Conservation (phyloP, 2,888 invertebrate genomes). For the Drosophila macrospina region DNA sequence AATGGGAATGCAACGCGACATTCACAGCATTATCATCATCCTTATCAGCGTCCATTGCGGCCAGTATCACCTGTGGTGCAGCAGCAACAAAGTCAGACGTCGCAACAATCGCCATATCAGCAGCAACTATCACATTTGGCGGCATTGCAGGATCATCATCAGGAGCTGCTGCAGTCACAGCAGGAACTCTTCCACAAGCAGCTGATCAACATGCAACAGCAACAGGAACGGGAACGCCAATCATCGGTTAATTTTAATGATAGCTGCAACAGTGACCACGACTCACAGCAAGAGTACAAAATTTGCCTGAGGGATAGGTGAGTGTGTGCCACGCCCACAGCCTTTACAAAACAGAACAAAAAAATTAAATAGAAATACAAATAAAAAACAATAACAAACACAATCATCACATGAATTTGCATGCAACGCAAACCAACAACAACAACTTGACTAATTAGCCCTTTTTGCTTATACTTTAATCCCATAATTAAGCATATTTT, state of each 20-base stretch:
- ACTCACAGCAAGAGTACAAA: constrained; percentile 82
- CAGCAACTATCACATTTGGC: constrained; percentile 67
- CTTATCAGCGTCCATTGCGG: constrained; percentile 69
- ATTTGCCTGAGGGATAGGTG: constrained; percentile 85
- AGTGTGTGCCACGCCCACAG: constrained; percentile 77
- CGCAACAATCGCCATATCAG: constrained; percentile 65
- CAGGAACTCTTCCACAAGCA: constrained; percentile 82
- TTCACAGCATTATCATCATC: constrained; percentile 65
- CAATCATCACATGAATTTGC: not conserved
- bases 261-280: constrained; percentile 68
- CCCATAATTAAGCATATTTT: constrained; percentile 13
- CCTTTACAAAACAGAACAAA: not conserved
- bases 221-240: constrained; percentile 48
- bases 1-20: constrained; percentile 42
- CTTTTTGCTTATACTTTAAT: constrained; percentile 18
- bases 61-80: constrained; percentile 50
- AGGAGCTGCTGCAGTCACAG: constrained; percentile 70
- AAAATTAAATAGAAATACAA: too few relatives aligned
- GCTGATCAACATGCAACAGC: constrained; percentile 71
- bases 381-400: too few relatives aligned
- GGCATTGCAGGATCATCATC: constrained; percentile 71
- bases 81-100: constrained; percentile 38
- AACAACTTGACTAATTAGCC: constrained; percentile 33
- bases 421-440: not conserved
- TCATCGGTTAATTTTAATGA: constrained; percentile 60